A percentile compares a stretch with the other conserved stretches of the same genome.
Conservation (phyloP, 2,797 vertebrate species). For the Falco columbarius region DNA sequence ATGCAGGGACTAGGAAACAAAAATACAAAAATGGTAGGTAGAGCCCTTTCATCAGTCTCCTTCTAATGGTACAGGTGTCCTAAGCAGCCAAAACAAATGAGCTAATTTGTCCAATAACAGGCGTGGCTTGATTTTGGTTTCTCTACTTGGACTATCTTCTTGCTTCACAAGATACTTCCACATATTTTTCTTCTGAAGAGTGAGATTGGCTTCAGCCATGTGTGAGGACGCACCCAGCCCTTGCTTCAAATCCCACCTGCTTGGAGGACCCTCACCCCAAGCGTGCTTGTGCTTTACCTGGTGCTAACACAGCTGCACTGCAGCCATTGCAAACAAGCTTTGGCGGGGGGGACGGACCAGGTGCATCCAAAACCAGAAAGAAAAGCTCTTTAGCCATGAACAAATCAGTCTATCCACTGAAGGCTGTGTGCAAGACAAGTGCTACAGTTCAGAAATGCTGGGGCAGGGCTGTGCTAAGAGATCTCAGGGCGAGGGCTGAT, state of each 20-base stretch:
- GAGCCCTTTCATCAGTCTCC: neutral
- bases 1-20: neutral
- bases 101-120: neutral
- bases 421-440: neutral
- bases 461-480: neutral
- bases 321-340: accelerated
- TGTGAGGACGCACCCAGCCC: neutral
- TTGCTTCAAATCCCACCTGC: neutral
- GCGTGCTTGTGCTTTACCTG: neutral
- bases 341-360: too few relatives aligned
- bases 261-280: neutral
- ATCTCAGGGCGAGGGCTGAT: neutral
- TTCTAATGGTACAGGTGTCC: neutral
- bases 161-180: neutral
- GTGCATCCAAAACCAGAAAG: neutral
- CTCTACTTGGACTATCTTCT: neutral
- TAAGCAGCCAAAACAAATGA: neutral
- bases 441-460: accelerated
- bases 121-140: neutral
- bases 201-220: neutral
- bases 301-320: accelerated
- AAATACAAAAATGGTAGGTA: neutral
- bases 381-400: neutral
- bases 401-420: neutral
- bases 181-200: neutral